phyloP scores from a whole-genome alignment of 2,888 invertebrate genomes.

The Morpho achilles region DNA sequence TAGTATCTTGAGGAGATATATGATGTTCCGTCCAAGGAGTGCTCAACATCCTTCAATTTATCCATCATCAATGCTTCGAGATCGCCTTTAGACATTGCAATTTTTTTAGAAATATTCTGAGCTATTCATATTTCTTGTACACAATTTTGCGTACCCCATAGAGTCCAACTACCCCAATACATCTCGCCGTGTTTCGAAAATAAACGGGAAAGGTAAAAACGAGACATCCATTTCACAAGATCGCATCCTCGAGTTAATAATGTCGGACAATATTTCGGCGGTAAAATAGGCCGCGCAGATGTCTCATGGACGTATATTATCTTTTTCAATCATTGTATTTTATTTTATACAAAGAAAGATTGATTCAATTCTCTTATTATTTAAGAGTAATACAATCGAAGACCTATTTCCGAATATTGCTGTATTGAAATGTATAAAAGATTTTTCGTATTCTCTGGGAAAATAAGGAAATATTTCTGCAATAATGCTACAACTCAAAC shows the following conservation, averaged over 20 bases:
- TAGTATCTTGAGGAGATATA: too few relatives aligned
- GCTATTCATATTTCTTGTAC: too few relatives aligned
- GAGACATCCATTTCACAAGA: constrained; percentile 25
- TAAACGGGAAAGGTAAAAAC: constrained; percentile 9
- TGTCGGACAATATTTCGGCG: constrained; percentile 41
- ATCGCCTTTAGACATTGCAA: too few relatives aligned
- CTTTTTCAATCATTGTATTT: constrained; percentile 37
- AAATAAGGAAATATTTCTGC: too few relatives aligned
- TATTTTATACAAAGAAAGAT: constrained; percentile 35
- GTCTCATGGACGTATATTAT: constrained; percentile 41
- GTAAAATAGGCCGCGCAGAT: constrained; percentile 41
- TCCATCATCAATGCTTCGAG: too few relatives aligned
- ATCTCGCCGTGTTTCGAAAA: constrained; percentile 13
- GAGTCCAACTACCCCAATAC: background rate
- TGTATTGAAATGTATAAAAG: too few relatives aligned
- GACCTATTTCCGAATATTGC: background rate
- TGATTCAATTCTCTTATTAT: background rate
- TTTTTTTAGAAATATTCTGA: too few relatives aligned
- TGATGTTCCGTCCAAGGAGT: too few relatives aligned
- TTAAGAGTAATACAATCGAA: too few relatives aligned
- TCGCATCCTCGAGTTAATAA: constrained; percentile 50
- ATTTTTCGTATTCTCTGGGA: too few relatives aligned
- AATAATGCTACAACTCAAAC: too few relatives aligned
- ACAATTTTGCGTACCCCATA: background rate
- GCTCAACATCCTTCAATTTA: too few relatives aligned